Base-by-base conservation (phyloP, 1,140 invertebrate genomes). In the Paramacrobiotus metropolitanus region DNA sequence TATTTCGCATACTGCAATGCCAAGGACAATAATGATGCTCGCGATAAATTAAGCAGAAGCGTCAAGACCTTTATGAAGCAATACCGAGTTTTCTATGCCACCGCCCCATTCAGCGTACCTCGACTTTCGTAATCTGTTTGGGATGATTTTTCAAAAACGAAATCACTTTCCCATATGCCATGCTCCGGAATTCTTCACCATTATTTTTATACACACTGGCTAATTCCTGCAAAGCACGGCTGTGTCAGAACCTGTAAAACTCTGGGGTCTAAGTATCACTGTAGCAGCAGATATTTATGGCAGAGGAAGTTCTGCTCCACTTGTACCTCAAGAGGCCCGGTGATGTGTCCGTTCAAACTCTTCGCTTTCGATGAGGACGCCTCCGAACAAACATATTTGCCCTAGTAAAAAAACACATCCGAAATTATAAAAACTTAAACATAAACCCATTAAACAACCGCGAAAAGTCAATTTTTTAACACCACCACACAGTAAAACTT, bases 151-250 rank as follows among this genome's bases (percentile, higher is more conserved):
- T 15, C 48, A 55, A 4, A 4, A 24, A 4, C 4, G 15, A 15
- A 28, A 55, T 55, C 9, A 24, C 48, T 55, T 55, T 55, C 9
- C 48, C 48, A 24, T 55, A 55, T 18, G 48, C 48, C 48, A 55
- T 55, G 4, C 9, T 24, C 48, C 48, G 48, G 24, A 55, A 55
- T 4, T 55, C 48, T 24, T 55, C 9, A 4, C 48, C 48, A 4
- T 15, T 9, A 24, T 24, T 55, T 55, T 55, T 55, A 24, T 55
- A 24, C 4, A 24, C 24, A 28, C 24, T 55, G 9, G 4, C 4
- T 28, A 55, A 24, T 24, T 55, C 24, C 48, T 55, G 24, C 9
- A 40, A 40, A n/a, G n/a, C n/a, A n/a, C n/a, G n/a, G n/a, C n/a
- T n/a, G n/a, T n/a, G n/a, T n/a, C n/a, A n/a, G n/a, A n/a, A n/a